phyloP scores from a whole-genome alignment of 2,888 invertebrate genomes.

The Cecidostiba fungosa region DNA sequence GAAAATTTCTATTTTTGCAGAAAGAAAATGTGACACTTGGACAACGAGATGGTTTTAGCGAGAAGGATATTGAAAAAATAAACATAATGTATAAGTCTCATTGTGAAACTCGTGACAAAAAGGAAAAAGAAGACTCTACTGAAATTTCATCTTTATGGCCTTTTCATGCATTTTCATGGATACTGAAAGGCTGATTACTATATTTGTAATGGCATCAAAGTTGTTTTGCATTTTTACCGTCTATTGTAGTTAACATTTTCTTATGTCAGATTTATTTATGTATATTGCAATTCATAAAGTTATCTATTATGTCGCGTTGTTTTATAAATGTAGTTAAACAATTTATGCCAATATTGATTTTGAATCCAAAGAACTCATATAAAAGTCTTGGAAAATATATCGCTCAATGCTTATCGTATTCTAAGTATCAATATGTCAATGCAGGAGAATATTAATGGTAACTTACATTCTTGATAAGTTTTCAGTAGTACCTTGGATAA shows the following conservation, averaged over 20 bases:
- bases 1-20: conserved; percentile 72
- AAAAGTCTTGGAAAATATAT: neutral
- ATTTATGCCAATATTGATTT: neutral
- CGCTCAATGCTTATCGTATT: neutral
- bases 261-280: too few species aligned
- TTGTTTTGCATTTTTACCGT: neutral
- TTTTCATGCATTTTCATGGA: neutral
- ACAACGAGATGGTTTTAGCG: conserved; percentile 83
- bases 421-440: neutral
- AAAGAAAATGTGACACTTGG: conserved; percentile 82
- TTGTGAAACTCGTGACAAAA: conserved; percentile 68
- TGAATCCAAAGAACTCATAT: neutral
- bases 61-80: conserved; percentile 83
- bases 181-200: neutral
- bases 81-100: conserved; percentile 83
- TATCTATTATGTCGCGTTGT: too few species aligned
- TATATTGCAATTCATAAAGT: too few species aligned
- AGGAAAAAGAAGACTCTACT: conserved; percentile 70
- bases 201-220: neutral
- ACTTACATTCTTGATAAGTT: neutral
- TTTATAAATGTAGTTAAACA: too few species aligned
- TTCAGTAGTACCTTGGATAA: neutral
- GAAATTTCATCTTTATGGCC: conserved; percentile 70
- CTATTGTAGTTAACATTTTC: neutral
- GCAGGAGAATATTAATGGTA: neutral